Percentiles rank a stretch among this genome's conserved stretches.
phyloP scores from a whole-genome alignment of 1,140 invertebrate species.

The Dreissena polymorpha region DNA sequence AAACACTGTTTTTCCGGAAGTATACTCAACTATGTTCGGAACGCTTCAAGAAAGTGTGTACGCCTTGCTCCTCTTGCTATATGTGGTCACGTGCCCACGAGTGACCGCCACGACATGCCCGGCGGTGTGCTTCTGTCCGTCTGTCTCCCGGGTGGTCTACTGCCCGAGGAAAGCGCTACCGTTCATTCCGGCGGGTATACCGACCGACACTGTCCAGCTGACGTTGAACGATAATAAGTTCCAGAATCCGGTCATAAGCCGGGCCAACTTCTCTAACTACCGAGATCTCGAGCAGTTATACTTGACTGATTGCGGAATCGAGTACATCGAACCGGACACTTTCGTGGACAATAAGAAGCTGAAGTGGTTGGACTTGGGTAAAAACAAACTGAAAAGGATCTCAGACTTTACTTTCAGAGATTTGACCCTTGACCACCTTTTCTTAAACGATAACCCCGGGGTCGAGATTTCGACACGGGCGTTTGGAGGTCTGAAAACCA shows the following conservation, averaged over 20 bases:
- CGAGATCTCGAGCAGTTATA: constrained; percentile 73
- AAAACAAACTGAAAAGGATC: constrained; percentile 75
- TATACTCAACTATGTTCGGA: not conserved
- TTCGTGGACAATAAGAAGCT: constrained; percentile 74
- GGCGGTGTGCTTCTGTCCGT: constrained; percentile 75
- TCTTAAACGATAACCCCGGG: constrained; percentile 77
- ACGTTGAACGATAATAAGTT: constrained; percentile 77
- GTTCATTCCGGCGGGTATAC: constrained; percentile 75
- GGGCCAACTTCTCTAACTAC: constrained; percentile 73
- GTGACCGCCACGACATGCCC: constrained; percentile 64
- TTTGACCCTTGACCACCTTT: constrained; percentile 74
- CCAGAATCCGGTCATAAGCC: constrained; percentile 61
- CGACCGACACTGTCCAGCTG: constrained; percentile 72
- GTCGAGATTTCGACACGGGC: constrained; percentile 71
- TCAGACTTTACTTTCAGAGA: constrained; percentile 77
- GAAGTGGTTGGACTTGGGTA: constrained; percentile 77
- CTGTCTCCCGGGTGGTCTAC: constrained; percentile 74
- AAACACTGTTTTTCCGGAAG: not conserved
- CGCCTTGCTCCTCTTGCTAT: not conserved
- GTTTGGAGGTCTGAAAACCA: constrained; percentile 74
- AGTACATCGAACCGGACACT: constrained; percentile 74
- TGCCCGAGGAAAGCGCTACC: constrained; percentile 73
- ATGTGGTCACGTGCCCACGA: not conserved
- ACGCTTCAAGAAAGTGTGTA: not conserved
- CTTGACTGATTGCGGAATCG: constrained; percentile 76